Percentiles rank a stretch among this genome's conserved stretches.
These are phyloP conservation scores for Peucedramus taeniatus DNA, from an alignment of 2,113 vertebrate genomes.

Conservation along the genomic window DNA sequence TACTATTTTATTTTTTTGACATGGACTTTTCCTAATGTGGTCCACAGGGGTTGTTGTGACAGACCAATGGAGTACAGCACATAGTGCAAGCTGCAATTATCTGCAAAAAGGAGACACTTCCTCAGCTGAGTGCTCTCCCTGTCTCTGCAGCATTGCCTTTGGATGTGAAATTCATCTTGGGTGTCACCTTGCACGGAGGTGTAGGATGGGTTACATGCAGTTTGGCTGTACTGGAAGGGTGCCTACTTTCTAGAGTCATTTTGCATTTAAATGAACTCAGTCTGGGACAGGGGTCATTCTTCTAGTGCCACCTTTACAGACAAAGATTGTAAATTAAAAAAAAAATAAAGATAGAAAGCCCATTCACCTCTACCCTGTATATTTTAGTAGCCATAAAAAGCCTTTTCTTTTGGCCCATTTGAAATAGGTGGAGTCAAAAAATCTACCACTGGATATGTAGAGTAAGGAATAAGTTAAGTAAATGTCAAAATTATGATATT, in stretches of 20 bases:
- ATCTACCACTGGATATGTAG: neutral
- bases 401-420: neutral
- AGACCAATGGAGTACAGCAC: neutral
- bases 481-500: neutral
- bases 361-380: neutral
- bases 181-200: accelerated
- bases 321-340: neutral
- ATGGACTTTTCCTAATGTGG: neutral
- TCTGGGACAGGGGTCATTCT: neutral
- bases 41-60: neutral
- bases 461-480: neutral
- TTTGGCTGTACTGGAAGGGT: neutral
- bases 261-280: neutral
- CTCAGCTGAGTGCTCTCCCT: neutral
- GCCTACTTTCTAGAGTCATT: neutral
- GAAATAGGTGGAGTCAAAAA: neutral
- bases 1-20: neutral
- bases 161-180: neutral
- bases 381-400: neutral
- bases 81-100: neutral
- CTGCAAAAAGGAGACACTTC: neutral
- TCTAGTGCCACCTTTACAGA: neutral
- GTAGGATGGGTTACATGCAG: neutral
- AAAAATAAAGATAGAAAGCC: neutral
- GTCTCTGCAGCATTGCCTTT: neutral